Percentiles rank a stretch among this genome's conserved stretches.
Evolutionary conservation across 2,888 invertebrate genomes (phyloP).

Genomic region (Microplitis manilae): DNA sequence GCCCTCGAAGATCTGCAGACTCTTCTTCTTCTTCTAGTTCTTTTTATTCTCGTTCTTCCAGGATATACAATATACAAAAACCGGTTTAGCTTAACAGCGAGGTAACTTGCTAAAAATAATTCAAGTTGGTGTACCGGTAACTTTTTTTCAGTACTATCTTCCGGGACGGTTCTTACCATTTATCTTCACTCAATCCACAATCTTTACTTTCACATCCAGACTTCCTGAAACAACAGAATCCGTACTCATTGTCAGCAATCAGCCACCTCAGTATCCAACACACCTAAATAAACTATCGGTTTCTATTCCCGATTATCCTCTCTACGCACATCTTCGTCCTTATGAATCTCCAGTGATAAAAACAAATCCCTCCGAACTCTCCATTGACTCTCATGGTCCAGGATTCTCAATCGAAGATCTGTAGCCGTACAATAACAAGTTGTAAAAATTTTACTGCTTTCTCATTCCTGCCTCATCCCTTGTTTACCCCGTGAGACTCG

Average conservation of each 20-base stretch:
- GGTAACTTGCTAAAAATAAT: slow-evolving; percentile 55
- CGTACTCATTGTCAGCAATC: too few relatives aligned
- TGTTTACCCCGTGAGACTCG: not conserved
- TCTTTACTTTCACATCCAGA: too few relatives aligned
- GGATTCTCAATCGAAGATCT: too few relatives aligned
- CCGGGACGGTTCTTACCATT: not conserved
- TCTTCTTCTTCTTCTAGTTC: not conserved
- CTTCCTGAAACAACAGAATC: too few relatives aligned
- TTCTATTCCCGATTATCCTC: too few relatives aligned
- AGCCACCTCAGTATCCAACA: too few relatives aligned
- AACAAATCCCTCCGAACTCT: too few relatives aligned
- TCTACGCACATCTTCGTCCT: too few relatives aligned
- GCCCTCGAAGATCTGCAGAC: not conserved
- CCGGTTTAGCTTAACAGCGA: slow-evolving; percentile 50
- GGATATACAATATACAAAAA: slow-evolving; percentile 30
- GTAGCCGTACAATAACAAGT: too few relatives aligned
- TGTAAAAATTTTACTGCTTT: not conserved
- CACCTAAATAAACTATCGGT: too few relatives aligned
- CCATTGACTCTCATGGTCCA: too few relatives aligned
- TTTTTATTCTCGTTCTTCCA: not conserved
- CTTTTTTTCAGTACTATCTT: not conserved
- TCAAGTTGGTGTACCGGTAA: not conserved
- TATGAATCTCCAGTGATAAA: too few relatives aligned
- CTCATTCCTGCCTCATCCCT: not conserved
- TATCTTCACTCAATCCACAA: not conserved